Conservation (phyloP, 2,113 vertebrate genomes). For the Oenanthe oenanthe region DNA sequence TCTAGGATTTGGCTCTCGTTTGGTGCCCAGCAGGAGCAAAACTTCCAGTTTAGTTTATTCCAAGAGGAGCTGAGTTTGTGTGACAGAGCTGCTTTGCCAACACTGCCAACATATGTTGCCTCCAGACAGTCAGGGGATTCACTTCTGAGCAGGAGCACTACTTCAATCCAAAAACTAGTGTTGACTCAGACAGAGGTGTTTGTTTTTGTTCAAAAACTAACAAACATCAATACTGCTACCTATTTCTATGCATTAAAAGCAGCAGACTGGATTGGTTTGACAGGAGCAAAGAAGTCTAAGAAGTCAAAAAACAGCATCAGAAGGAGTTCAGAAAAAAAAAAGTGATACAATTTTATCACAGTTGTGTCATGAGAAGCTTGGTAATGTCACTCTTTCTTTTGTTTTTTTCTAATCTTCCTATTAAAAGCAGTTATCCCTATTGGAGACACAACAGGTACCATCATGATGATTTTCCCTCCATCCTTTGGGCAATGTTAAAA, state of each 20-base stretch:
- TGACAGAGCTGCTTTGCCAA: not conserved
- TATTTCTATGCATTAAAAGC: not conserved
- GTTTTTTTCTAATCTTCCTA: not conserved
- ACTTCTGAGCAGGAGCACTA: not conserved
- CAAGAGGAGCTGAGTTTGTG: not conserved
- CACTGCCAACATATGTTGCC: not conserved
- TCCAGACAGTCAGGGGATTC: not conserved
- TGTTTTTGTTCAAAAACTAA: not conserved
- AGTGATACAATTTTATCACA: not conserved
- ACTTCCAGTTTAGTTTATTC: not conserved
- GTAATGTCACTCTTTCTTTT: not conserved
- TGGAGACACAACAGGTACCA: not conserved
- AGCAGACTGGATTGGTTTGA: not conserved
- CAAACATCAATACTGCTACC: not conserved
- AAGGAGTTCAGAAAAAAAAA: not conserved
- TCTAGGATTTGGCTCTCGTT: not conserved
- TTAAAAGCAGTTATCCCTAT: not conserved
- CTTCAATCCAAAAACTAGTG: not conserved
- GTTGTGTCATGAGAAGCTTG: not conserved
- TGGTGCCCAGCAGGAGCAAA: not conserved
- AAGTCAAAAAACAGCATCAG: not conserved
- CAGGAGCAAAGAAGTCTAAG: not conserved
- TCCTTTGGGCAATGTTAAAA: not conserved
- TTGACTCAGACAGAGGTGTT: not conserved
- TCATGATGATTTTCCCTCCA: accelerated